Base-by-base conservation (phyloP, 2,113 vertebrate genomes). In the Pandion haliaetus region DNA sequence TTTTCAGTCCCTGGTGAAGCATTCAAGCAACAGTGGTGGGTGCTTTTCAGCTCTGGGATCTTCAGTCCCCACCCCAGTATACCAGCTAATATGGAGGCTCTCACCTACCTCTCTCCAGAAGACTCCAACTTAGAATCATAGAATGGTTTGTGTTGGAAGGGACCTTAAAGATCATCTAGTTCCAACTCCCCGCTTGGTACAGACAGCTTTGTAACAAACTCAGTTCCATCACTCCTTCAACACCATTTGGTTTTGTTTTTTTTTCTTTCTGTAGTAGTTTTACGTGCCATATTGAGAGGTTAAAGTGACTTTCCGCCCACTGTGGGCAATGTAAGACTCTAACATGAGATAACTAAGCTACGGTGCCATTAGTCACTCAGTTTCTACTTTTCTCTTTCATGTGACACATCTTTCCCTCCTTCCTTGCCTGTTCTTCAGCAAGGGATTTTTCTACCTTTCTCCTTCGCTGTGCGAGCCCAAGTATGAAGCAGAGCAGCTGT, bases 291-390 rank as follows among this genome's bases (percentile, higher is more conserved):
- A n/a, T 82, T 95, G 84, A 77, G 73, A 88, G 45, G 50, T 77
- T 91, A 54, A 94, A 93, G 91, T 85, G 78, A 76, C 87, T 94
- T 96, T 94, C 69, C 45, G 2, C 88, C 69, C 81, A 95, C 93
- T 65, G 77, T 70, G 86, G 67, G 77, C 78, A 94, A 93, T 95
- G 96, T 94, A 71, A 86, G 61, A 72, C 32, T 93, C 65, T 61
- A 58, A 73, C 58, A 38, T 80, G 58, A 94, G 80, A 91, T 40
- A 85, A 40, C 25, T 85, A 69, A 91, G 81, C 55, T 73, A 12
- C 2, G 2, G 55, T 93, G 79, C 62, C 55, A 15, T 97, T 66
- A 90, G 52, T 89, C 82, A 91, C 29, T 86, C 58, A 72, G 58
- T 88, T 38, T 76, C 52, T 80, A n/a, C 70, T 79, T 94, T 87